phyloP scores from a whole-genome alignment of 2,888 invertebrate genomes.

The Ophion obscuratus region DNA sequence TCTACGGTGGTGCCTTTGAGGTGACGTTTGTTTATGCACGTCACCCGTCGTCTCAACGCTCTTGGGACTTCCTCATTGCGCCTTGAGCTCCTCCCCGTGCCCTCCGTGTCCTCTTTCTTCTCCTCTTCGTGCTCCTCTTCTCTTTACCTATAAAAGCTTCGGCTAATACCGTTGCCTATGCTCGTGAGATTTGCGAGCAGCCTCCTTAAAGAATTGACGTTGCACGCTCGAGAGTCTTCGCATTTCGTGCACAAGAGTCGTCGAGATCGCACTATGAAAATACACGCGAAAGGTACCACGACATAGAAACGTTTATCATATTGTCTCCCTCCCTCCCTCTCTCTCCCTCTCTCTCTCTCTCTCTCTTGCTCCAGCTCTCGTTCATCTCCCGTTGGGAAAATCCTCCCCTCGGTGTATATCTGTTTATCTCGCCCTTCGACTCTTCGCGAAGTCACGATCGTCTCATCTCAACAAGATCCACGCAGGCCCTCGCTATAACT shows the following conservation, averaged over 20 bases:
- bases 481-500: not conserved
- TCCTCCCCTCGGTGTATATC: not conserved
- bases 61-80: conserved; percentile 55
- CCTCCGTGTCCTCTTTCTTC: too few relatives aligned
- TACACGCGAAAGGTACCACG: conserved; percentile 21
- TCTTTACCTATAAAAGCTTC: conserved; percentile 18
- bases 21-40: conserved; percentile 60
- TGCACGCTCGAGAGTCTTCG: conserved; percentile 8
- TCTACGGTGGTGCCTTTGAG: conserved; percentile 53
- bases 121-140: not conserved
- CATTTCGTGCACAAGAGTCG: conserved; percentile 50
- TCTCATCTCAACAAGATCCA: conserved; percentile 32
- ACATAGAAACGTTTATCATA: conserved; percentile 27
- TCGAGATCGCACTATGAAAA: conserved; percentile 37
- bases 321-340: conserved; percentile 4
- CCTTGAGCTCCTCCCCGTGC: not conserved
- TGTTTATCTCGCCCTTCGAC: not conserved
- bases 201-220: conserved; percentile 4
- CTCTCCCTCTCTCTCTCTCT: not conserved
- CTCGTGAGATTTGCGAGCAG: conserved; percentile 37
- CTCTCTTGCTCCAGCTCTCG: not conserved
- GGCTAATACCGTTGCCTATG: conserved; percentile 10
- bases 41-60: conserved; percentile 54
- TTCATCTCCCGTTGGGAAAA: conserved; percentile 11
- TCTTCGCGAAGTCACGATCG: conserved; percentile 54